Percentiles rank a stretch among this genome's conserved stretches.
These are phyloP conservation scores for Goniozus legneri DNA, from an alignment of 1,140 invertebrate genomes.

Conservation along the genomic window DNA sequence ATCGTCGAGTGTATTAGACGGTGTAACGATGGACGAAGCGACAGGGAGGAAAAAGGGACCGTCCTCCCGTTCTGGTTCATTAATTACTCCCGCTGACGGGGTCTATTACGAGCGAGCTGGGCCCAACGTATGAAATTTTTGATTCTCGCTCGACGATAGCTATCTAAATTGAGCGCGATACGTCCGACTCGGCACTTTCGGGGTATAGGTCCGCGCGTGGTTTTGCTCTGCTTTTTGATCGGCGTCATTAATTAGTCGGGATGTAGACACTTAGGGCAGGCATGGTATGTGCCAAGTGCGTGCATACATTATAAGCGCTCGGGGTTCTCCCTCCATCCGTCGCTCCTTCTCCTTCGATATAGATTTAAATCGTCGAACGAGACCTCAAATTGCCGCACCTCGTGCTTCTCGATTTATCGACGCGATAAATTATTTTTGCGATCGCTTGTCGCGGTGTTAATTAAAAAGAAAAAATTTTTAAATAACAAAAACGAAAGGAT, in stretches of 20 bases:
- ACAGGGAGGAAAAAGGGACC: slow-evolving; percentile 16
- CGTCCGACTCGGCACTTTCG: slow-evolving; percentile 1
- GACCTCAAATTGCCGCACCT: too few species aligned
- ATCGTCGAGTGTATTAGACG: too few species aligned
- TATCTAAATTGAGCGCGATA: slow-evolving; percentile 34
- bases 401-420: too few species aligned
- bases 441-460: too few species aligned
- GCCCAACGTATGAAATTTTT: slow-evolving; percentile 27
- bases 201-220: slow-evolving; percentile 1
- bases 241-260: slow-evolving; percentile 7
- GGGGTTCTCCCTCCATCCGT: too few species aligned
- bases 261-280: background rate
- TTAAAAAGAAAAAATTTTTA: too few species aligned
- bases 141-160: slow-evolving; percentile 29
- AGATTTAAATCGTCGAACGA: too few species aligned
- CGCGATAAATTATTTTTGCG: background rate
- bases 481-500: too few species aligned
- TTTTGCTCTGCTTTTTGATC: background rate
- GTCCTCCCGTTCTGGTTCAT: slow-evolving; percentile 24
- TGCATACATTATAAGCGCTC: too few species aligned
- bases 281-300: too few species aligned
- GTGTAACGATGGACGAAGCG: slow-evolving; percentile 20
- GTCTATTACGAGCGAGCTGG: slow-evolving; percentile 30
- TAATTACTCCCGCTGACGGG: slow-evolving; percentile 39
- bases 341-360: too few species aligned